phyloP scores from a whole-genome alignment of 1,140 invertebrate genomes.

The Cydia strobilella region DNA sequence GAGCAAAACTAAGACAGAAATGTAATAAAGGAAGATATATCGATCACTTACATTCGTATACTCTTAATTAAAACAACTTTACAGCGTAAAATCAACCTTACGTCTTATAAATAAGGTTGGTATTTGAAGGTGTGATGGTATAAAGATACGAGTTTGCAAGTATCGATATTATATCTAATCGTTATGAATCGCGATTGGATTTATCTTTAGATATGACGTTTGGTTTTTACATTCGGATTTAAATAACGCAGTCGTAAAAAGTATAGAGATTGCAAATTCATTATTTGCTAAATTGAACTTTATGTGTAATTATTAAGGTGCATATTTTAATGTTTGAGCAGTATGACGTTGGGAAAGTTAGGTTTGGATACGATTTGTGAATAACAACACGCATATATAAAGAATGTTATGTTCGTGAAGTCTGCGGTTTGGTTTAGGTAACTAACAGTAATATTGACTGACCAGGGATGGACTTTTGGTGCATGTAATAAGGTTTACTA shows the following conservation, averaged over 20 bases:
- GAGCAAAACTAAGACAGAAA: constrained; percentile 3
- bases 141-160: neutral
- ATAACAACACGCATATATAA: neutral
- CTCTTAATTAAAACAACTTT: neutral
- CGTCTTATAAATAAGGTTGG: neutral
- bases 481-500: neutral
- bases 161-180: constrained; percentile 46
- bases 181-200: constrained; percentile 47
- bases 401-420: neutral
- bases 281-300: neutral
- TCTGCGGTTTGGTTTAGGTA: neutral
- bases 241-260: constrained; percentile 7
- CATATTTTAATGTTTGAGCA: neutral
- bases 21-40: neutral
- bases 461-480: neutral
- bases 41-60: neutral
- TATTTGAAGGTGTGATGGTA: neutral
- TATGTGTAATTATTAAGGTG: neutral
- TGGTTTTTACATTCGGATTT: constrained; percentile 27
- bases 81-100: neutral
- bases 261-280: neutral
- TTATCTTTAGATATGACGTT: constrained; percentile 42
- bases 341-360: neutral
- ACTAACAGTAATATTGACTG: neutral
- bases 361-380: neutral